Evolutionary conservation across 2,888 invertebrate species (phyloP).

Genomic region (Atethmia centrago): DNA sequence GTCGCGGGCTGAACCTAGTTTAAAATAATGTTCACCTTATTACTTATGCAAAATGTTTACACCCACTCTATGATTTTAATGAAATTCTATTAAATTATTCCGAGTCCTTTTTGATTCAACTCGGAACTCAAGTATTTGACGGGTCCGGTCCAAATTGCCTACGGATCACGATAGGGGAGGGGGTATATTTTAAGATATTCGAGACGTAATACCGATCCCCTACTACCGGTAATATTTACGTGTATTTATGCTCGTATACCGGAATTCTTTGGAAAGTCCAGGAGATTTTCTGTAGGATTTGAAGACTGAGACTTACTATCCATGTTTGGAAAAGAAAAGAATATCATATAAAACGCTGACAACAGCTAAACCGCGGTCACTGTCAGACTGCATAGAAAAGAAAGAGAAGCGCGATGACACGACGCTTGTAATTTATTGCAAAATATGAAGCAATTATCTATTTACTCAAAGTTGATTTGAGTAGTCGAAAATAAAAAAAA

Average conservation of each 20-base stretch:
- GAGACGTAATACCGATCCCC: slow-evolving; percentile 51
- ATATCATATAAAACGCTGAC: too few species aligned
- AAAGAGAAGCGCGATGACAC: too few species aligned
- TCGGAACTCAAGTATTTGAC: slow-evolving; percentile 49
- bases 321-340: background rate
- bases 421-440: too few species aligned
- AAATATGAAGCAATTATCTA: too few species aligned
- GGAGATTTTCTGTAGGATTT: background rate
- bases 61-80: slow-evolving; percentile 14
- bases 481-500: too few species aligned
- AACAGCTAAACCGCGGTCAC: too few species aligned
- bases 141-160: slow-evolving; percentile 44
- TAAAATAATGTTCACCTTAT: background rate
- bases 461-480: too few species aligned
- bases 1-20: too few species aligned
- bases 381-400: too few species aligned
- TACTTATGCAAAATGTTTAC: background rate
- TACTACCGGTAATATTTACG: slow-evolving; percentile 34
- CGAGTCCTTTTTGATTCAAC: slow-evolving; percentile 7
- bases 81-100: slow-evolving; percentile 33
- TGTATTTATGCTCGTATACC: too few species aligned
- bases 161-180: slow-evolving; percentile 18
- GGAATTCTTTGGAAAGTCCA: background rate
- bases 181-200: slow-evolving; percentile 39
- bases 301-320: background rate